Conservation (phyloP, 2,797 vertebrate species). For the Telmatherina bonti region DNA sequence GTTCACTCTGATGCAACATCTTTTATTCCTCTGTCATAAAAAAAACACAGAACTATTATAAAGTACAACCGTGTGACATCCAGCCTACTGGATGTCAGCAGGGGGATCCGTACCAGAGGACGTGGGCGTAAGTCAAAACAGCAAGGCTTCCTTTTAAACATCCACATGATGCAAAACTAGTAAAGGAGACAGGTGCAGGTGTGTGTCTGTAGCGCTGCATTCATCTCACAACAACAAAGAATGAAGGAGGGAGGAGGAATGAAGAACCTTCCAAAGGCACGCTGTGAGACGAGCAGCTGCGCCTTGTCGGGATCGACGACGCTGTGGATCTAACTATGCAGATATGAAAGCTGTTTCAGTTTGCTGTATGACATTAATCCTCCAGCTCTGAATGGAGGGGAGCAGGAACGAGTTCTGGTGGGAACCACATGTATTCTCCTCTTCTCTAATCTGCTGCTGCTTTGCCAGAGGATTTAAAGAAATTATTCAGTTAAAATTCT, state of each 20-base stretch:
- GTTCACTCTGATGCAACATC: no score
- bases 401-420: not conserved
- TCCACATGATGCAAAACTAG: constrained; percentile 38
- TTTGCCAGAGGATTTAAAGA: no score
- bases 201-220: constrained; percentile 9
- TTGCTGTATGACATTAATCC: not conserved
- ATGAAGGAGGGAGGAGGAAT: not conserved
- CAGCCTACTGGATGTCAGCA: no score
- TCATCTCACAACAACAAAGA: constrained; percentile 8
- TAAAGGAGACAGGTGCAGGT: constrained; percentile 12
- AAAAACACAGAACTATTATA: no score
- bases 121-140: constrained; percentile 1
- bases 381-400: not conserved
- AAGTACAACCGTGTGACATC: no score
- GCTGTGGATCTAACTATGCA: not conserved
- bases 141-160: constrained; percentile 11
- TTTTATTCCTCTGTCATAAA: no score
- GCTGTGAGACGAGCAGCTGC: no score
- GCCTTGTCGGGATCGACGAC: no score
- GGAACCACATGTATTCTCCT: not conserved
- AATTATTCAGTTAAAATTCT: no score
- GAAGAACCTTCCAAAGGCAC: not conserved
- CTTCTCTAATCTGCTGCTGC: no score
- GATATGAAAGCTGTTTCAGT: not conserved
- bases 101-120: no score